These are phyloP conservation scores for Tragelaphus strepsiceros DNA, from an alignment of 2,113 vertebrate genomes.

Conservation along the genomic window DNA sequence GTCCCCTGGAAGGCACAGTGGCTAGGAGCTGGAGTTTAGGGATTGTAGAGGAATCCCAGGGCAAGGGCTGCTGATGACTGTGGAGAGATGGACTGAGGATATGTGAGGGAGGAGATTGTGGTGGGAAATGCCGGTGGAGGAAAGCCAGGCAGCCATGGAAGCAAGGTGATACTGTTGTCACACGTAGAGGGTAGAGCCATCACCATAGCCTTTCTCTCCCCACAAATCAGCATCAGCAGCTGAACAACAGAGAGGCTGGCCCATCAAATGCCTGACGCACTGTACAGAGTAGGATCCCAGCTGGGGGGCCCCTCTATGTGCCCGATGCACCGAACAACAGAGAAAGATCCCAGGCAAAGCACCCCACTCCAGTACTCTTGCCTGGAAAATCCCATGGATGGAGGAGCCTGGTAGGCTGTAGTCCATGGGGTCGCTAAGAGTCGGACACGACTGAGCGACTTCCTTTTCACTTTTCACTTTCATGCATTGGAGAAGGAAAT, in stretches of 20 bases:
- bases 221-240: background rate
- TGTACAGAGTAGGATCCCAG: background rate
- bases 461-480: too few species aligned
- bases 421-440: too few species aligned
- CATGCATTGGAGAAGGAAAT: too few species aligned
- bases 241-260: background rate
- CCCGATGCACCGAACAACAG: background rate
- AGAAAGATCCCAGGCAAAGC: background rate
- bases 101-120: background rate
- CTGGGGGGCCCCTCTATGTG: background rate
- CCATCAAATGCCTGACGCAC: background rate
- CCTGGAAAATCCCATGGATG: too few species aligned
- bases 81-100: background rate
- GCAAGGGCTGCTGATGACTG: background rate
- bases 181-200: rapidly evolving
- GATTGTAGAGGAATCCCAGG: background rate
- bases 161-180: rapidly evolving
- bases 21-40: background rate
- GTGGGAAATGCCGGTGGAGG: rapidly evolving
- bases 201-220: background rate
- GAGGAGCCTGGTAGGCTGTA: too few species aligned
- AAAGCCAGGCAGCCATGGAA: background rate
- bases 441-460: too few species aligned
- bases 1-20: background rate
- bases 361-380: background rate